Base-by-base conservation (phyloP, 2,888 invertebrate species). In the Oscheius myriophilus region DNA sequence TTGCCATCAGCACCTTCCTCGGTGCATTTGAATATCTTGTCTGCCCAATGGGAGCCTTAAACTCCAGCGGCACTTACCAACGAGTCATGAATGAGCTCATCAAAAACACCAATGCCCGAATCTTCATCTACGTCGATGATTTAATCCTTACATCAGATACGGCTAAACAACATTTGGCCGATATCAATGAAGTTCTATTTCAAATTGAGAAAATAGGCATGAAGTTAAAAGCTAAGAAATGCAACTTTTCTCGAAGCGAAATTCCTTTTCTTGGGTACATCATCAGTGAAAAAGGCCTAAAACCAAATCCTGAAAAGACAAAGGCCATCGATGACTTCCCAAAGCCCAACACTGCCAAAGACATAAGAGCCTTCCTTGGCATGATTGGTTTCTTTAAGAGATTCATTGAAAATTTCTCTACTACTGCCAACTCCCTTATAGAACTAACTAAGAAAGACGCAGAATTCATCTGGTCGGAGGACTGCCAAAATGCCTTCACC, bases 231-330 rank as follows among this genome's bases (percentile, higher is more conserved):
- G 26, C 62, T 0, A 45, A 54, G 2, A 80, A 79, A 62, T 75
- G 72, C 41, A 42, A 54, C 3, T 71, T 75, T 26, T 79, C 69
- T 0, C 18, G 14, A 2, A 33, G 23, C 0, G 61, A 70, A 23
- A 53, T 79, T 4, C 26, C 55, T 18, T 80, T 73, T 21, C 53
- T 78, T 14, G 79, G 79, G 26, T 52, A 66, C n/a, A 26, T 73
- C 12, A 43, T 80, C 4, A 49, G 54, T 0, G 54, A 41, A n/a
- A 21, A 73, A 1, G 79, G 79, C n/a, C 57, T 79, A 1, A 42
- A 63, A 18, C 67, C 75, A 0, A 61, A 78, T 33, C 72, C 71
- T 0, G 58, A 65, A 23, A 78, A 75, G 39, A 61, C 58, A 9
- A 16, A 41, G 53, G 72, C 72, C 14, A 49, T 75, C 12, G 33